Percentiles rank a stretch among this genome's conserved stretches.
These are phyloP conservation scores for Harpalus rufipes DNA, from an alignment of 2,888 invertebrate species.

Conservation along the genomic window DNA sequence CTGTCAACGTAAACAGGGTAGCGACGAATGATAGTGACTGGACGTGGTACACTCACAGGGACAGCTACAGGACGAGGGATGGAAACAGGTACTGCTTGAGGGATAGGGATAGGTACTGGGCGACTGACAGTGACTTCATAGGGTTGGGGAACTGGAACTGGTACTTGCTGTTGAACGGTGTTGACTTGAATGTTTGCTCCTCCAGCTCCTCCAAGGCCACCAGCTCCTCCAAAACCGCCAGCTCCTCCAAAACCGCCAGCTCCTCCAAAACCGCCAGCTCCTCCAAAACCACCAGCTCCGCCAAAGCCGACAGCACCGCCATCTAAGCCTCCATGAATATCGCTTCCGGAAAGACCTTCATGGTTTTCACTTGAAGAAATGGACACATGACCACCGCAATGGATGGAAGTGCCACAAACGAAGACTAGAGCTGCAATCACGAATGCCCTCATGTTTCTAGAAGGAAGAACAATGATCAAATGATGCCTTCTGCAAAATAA, in stretches of 20 bases:
- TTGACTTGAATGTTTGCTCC: too few relatives aligned
- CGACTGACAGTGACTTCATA: too few relatives aligned
- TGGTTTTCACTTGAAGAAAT: background rate
- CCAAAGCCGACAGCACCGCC: constrained; percentile 11
- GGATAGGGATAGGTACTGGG: constrained; percentile 78
- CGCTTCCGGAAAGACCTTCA: background rate
- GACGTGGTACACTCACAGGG: constrained; percentile 76
- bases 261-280: constrained; percentile 62
- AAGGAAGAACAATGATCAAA: too few relatives aligned
- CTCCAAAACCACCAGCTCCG: constrained; percentile 31
- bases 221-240: too few relatives aligned
- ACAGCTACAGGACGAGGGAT: constrained; percentile 75
- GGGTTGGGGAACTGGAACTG: constrained; percentile 80
- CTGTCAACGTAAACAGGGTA: too few relatives aligned
- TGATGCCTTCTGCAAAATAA: too few relatives aligned
- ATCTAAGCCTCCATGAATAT: constrained; percentile 39
- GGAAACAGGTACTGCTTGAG: constrained; percentile 77
- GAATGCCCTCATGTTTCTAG: too few relatives aligned
- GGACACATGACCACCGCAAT: too few relatives aligned
- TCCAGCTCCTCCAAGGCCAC: too few relatives aligned
- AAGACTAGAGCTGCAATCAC: too few relatives aligned
- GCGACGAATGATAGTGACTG: too few relatives aligned
- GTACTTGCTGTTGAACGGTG: constrained; percentile 79
- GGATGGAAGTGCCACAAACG: too few relatives aligned
- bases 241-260: constrained; percentile 74